Percentiles rank a stretch among this genome's conserved stretches.
Conservation (phyloP, 2,797 vertebrate species). For the Artibeus jamaicensis region DNA sequence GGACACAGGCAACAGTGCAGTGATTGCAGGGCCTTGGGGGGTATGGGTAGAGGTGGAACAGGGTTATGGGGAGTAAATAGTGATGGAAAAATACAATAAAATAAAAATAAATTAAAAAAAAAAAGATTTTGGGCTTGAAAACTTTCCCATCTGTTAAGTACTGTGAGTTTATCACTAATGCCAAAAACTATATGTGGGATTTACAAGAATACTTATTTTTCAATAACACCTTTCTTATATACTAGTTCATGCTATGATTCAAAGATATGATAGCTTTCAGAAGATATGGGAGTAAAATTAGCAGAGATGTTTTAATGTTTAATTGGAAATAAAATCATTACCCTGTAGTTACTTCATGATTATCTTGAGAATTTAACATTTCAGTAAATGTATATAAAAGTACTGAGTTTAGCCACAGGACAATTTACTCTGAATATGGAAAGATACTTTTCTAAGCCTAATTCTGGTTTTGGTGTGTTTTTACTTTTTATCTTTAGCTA, state of each 20-base stretch:
- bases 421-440: background rate
- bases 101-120: background rate
- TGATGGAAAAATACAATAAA: background rate
- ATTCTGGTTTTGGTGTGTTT: conserved; percentile 19
- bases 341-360: background rate
- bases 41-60: background rate
- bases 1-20: background rate
- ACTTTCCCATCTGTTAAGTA: conserved; percentile 3
- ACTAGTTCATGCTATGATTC: background rate
- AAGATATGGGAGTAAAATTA: background rate
- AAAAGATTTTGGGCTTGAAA: conserved; percentile 25
- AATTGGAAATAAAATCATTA: conserved; percentile 25
- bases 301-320: conserved; percentile 7
- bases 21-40: background rate
- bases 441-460: background rate
- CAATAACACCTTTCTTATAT: background rate
- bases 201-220: conserved; percentile 10
- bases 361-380: conserved; percentile 26
- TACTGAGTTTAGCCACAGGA: background rate
- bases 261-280: conserved; percentile 14
- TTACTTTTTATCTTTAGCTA: background rate
- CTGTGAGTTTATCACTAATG: background rate
- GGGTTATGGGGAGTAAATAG: background rate
- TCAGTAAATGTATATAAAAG: background rate
- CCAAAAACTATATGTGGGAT: background rate